A percentile compares a stretch with the other conserved stretches of the same genome.
phyloP scores from a whole-genome alignment of 1,140 invertebrate species.

The Hyles vespertilio region DNA sequence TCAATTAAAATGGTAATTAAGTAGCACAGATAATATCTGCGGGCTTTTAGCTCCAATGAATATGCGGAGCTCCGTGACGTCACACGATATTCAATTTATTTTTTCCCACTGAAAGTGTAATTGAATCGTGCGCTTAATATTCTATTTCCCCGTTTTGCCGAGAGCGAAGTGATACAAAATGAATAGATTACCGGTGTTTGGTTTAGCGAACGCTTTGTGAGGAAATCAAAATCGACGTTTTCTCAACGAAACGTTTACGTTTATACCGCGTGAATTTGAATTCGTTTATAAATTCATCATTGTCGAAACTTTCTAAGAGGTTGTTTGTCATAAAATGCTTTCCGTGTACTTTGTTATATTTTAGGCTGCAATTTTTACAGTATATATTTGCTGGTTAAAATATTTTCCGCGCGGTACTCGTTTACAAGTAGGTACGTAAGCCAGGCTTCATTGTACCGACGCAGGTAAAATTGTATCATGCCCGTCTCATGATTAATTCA shows the following conservation, averaged over 20 bases:
- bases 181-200: constrained; percentile 5
- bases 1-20: constrained; percentile 26
- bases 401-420: too few relatives aligned
- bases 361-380: too few relatives aligned
- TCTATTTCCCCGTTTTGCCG: constrained; percentile 7
- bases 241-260: background rate
- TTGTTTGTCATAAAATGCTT: too few relatives aligned
- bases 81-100: constrained; percentile 15
- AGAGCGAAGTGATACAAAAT: background rate
- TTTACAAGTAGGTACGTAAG: too few relatives aligned
- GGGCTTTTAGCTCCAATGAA: constrained; percentile 7
- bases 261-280: background rate
- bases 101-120: constrained; percentile 8
- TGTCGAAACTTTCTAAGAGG: too few relatives aligned
- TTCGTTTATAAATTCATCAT: too few relatives aligned
- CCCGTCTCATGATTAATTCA: constrained; percentile 16
- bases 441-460: constrained; percentile 5
- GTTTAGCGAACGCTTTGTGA: background rate
- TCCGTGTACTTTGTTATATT: too few relatives aligned
- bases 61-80: background rate
- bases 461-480: constrained; percentile 14
- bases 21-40: constrained; percentile 11
- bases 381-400: too few relatives aligned
- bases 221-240: constrained; percentile 3
- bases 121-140: constrained; percentile 12